Percentiles rank a stretch among this genome's conserved stretches.
phyloP scores from a whole-genome alignment of 2,888 invertebrate species.

The Vandiemenella viatica region DNA sequence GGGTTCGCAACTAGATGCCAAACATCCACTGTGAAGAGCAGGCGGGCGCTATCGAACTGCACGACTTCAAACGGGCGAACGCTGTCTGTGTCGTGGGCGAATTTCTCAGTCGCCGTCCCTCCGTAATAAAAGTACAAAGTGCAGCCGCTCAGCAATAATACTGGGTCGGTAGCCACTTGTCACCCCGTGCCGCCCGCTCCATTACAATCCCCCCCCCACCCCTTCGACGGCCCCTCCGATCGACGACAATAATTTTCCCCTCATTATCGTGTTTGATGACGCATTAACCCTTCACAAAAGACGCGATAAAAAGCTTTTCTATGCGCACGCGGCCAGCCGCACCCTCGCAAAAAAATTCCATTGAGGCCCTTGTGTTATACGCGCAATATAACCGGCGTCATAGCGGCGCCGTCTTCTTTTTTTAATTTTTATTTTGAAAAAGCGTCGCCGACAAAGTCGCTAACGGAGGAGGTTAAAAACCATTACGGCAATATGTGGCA shows the following conservation, averaged over 20 bases:
- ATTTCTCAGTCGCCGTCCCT: too few species aligned
- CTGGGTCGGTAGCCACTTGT: too few species aligned
- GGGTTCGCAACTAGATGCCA: too few species aligned
- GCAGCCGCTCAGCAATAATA: too few species aligned
- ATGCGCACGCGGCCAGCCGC: not conserved
- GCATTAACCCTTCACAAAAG: slow-evolving; percentile 6
- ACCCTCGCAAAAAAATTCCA: not conserved
- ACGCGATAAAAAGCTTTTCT: not conserved
- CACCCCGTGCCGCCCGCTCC: not conserved
- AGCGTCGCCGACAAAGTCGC: not conserved
- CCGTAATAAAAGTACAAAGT: too few species aligned
- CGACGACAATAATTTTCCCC: slow-evolving; percentile 4
- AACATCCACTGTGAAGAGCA: too few species aligned
- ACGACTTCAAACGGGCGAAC: too few species aligned
- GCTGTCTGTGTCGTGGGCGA: too few species aligned
- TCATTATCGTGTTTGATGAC: slow-evolving; percentile 12
- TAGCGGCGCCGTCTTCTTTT: too few species aligned
- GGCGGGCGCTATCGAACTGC: too few species aligned
- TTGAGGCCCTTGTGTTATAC: not conserved
- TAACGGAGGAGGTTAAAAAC: too few species aligned
- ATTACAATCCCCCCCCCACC: not conserved
- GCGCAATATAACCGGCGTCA: not conserved
- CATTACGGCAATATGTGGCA: too few species aligned
- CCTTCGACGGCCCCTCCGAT: not conserved
- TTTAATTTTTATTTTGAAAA: not conserved